phyloP scores from a whole-genome alignment of 1,140 invertebrate genomes.

The Araneus ventricosus region DNA sequence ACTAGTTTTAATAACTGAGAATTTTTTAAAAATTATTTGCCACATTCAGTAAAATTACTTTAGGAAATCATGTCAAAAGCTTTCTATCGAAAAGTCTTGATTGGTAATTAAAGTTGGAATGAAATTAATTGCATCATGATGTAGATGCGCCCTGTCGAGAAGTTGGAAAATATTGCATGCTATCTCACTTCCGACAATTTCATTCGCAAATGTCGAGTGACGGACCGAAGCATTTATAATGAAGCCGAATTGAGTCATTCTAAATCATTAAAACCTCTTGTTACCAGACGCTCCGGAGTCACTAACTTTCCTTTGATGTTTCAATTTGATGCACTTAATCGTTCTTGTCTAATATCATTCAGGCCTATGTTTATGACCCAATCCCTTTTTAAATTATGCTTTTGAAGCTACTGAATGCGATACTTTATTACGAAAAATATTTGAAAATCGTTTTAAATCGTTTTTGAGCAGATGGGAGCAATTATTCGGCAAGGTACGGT shows the following conservation, averaged over 20 bases:
- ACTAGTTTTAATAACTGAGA: too few species aligned
- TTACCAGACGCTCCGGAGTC: not conserved
- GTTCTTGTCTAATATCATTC: not conserved
- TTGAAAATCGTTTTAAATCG: not conserved
- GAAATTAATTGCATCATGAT: not conserved
- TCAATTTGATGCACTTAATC: not conserved
- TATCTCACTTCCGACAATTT: not conserved
- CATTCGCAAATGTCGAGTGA: not conserved
- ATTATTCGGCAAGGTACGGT: too few species aligned
- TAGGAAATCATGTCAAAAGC: too few species aligned
- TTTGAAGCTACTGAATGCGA: not conserved
- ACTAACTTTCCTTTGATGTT: not conserved
- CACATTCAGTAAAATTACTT: too few species aligned
- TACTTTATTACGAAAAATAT: not conserved
- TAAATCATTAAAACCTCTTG: slow-evolving; percentile 31
- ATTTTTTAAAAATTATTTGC: too few species aligned
- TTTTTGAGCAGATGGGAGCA: too few species aligned
- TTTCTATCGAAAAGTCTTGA: too few species aligned
- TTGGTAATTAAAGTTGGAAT: not conserved
- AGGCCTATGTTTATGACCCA: not conserved
- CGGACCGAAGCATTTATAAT: not conserved
- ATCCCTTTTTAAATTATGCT: not conserved
- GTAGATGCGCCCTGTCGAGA: not conserved
- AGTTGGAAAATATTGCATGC: not conserved
- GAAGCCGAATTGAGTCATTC: not conserved